Percentiles rank a stretch among this genome's conserved stretches.
These are phyloP conservation scores for Tuberolachnus salignus DNA, from an alignment of 2,888 invertebrate species.

Conservation along the genomic window DNA sequence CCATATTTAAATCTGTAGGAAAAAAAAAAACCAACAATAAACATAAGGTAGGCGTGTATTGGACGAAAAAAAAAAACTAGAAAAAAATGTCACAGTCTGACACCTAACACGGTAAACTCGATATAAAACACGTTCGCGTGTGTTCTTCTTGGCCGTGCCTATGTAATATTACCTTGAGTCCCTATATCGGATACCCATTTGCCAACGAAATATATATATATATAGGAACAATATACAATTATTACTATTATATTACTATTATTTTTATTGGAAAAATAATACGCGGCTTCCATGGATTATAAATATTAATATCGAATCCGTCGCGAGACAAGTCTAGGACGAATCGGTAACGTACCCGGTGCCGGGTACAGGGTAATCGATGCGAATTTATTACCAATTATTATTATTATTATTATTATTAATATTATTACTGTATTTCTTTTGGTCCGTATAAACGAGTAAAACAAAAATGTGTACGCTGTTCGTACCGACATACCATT, in stretches of 20 bases:
- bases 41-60: background rate
- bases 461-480: too few relatives aligned
- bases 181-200: constrained; percentile 9
- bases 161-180: constrained; percentile 17
- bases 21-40: background rate
- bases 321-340: too few relatives aligned
- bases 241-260: too few relatives aligned
- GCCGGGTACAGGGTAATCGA: too few relatives aligned
- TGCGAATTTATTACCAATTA: too few relatives aligned
- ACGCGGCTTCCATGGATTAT: background rate
- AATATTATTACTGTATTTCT: too few relatives aligned
- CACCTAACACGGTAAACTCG: constrained; percentile 25
- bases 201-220: constrained; percentile 28
- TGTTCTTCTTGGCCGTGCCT: too few relatives aligned
- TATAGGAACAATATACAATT: constrained; percentile 5
- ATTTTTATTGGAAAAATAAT: too few relatives aligned
- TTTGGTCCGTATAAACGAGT: too few relatives aligned
- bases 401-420: too few relatives aligned
- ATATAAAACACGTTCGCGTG: background rate
- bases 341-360: too few relatives aligned
- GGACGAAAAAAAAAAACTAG: background rate
- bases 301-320: background rate
- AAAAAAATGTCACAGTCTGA: constrained; percentile 13
- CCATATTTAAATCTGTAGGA: background rate
- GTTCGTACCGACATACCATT: too few relatives aligned